These are phyloP conservation scores for Erebia ligea DNA, from an alignment of 2,888 invertebrate genomes.

Conservation along the genomic window DNA sequence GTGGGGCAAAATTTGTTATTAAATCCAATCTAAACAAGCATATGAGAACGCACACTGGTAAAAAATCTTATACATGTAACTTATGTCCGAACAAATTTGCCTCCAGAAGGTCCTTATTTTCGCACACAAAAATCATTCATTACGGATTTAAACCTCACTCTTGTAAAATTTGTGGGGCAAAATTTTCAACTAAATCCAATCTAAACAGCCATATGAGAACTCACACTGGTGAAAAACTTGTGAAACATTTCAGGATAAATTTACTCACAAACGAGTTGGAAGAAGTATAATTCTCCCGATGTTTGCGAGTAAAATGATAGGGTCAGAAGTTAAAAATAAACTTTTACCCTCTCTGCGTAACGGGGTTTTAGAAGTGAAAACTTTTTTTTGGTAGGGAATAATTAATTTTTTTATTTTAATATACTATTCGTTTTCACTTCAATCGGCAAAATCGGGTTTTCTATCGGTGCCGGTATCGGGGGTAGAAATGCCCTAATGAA, in stretches of 20 bases:
- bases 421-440: too few relatives aligned
- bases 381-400: too few relatives aligned
- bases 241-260: not conserved
- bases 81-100: not conserved
- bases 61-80: not conserved
- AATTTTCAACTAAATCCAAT: not conserved
- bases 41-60: not conserved
- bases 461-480: too few relatives aligned
- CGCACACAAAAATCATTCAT: not conserved
- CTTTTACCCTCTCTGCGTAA: too few relatives aligned
- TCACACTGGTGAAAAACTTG: not conserved
- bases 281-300: too few relatives aligned
- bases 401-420: too few relatives aligned
- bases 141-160: not conserved
- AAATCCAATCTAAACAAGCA: not conserved
- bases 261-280: not conserved
- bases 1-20: not conserved
- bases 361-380: too few relatives aligned
- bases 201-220: not conserved
- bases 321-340: too few relatives aligned
- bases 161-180: slow-evolving; percentile 1
- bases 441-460: too few relatives aligned
- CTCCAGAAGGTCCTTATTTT: not conserved
- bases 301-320: too few relatives aligned
- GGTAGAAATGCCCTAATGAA: too few relatives aligned